Evolutionary conservation across 2,888 invertebrate species (phyloP).

Genomic region (Cheilosia pagana): DNA sequence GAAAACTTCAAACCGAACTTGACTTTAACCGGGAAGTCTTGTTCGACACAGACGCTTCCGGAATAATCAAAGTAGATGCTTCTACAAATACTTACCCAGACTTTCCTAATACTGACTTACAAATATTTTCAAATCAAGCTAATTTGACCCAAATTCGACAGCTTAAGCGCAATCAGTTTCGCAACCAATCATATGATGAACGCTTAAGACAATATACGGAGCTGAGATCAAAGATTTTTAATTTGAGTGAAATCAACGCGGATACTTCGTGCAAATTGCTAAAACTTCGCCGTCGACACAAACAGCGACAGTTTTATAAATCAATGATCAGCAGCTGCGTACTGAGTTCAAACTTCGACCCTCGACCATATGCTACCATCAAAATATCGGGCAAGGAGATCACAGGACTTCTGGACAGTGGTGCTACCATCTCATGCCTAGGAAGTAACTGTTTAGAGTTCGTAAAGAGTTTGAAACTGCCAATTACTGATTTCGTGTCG

Average conservation of each 20-base stretch:
- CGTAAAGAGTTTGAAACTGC: too few species aligned
- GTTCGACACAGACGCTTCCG: constrained; percentile 15
- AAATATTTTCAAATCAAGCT: neutral
- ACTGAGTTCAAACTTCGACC: neutral
- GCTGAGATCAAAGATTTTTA: neutral
- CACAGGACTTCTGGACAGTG: neutral
- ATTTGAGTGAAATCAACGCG: neutral
- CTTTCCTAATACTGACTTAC: neutral
- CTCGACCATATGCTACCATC: neutral
- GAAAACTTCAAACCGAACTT: constrained; percentile 3
- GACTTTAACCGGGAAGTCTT: neutral
- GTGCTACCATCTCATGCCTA: too few species aligned
- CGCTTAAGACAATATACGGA: neutral
- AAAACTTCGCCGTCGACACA: neutral
- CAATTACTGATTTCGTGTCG: neutral
- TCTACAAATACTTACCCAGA: neutral
- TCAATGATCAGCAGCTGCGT: too few species aligned
- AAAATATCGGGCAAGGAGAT: neutral
- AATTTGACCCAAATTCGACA: neutral
- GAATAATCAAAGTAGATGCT: constrained; percentile 12
- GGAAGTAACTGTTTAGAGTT: too few species aligned
- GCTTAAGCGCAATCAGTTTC: neutral
- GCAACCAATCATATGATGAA: neutral
- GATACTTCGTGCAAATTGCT: neutral
- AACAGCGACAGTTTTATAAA: neutral